Evolutionary conservation across 2,797 vertebrate species (phyloP).

Genomic region (Coregonus sp.): DNA sequence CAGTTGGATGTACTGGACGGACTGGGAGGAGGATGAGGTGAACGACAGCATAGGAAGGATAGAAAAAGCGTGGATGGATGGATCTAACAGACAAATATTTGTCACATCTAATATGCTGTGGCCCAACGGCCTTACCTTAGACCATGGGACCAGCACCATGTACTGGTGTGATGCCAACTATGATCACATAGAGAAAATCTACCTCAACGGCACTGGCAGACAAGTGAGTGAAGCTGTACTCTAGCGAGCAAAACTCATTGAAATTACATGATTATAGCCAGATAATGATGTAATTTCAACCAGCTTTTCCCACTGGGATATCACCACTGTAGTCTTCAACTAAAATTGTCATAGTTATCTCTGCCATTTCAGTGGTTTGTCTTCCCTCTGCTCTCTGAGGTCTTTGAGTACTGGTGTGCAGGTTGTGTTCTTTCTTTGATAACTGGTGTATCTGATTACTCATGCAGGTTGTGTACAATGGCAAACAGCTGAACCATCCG

Average conservation of each 20-base stretch:
- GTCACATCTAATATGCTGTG: conserved; percentile 98
- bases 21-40: conserved; percentile 98
- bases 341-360: not conserved
- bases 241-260: not conserved
- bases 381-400: not conserved
- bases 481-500: conserved; percentile 96
- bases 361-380: not conserved
- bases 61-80: conserved; percentile 98
- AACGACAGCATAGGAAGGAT: conserved; percentile 97
- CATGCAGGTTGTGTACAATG: conserved; percentile 90
- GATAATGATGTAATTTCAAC: not conserved
- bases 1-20: conserved; percentile 99
- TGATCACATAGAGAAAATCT: conserved; percentile 96
- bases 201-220: conserved; percentile 92
- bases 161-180: conserved; percentile 99
- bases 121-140: conserved; percentile 97
- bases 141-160: conserved; percentile 82
- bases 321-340: not conserved
- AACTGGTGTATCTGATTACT: conserved; percentile 1
- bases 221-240: conserved; percentile 78
- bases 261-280: not conserved
- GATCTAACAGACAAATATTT: conserved; percentile 88
- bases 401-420: not conserved
- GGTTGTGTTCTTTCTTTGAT: conserved; percentile 3
- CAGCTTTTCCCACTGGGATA: not conserved